Evolutionary conservation across 2,113 vertebrate genomes (phyloP).

Genomic region (Daboia siamensis): DNA sequence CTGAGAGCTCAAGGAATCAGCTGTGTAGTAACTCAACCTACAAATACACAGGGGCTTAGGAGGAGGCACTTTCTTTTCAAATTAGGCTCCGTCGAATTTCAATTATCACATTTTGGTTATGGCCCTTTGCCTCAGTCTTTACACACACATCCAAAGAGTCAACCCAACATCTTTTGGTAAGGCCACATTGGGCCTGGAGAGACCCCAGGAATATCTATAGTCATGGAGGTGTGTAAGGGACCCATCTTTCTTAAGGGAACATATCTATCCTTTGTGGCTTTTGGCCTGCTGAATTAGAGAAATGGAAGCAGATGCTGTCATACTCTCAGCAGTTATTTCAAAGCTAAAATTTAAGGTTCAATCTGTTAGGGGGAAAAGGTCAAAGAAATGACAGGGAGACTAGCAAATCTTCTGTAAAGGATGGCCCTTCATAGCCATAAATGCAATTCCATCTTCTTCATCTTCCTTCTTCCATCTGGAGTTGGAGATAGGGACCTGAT

Average conservation of each 20-base stretch:
- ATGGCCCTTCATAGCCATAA: neutral
- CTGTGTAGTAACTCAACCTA: conserved; percentile 57
- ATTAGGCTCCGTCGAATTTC: conserved; percentile 52
- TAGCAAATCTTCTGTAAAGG: neutral
- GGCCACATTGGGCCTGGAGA: neutral
- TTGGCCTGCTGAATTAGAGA: neutral
- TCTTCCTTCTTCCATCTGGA: neutral
- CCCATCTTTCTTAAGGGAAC: neutral
- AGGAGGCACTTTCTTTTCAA: conserved; percentile 41
- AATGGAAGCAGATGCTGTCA: neutral
- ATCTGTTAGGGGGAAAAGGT: neutral
- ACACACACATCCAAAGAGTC: neutral
- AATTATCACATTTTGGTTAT: conserved; percentile 55
- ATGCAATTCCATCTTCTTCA: neutral
- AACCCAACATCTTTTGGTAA: neutral
- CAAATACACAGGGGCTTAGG: conserved; percentile 28
- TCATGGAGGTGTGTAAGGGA: neutral
- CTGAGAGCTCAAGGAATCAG: conserved; percentile 62
- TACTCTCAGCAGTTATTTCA: neutral
- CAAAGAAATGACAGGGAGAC: neutral
- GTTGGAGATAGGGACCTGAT: neutral
- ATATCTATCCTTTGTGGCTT: neutral
- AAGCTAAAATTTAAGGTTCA: neutral
- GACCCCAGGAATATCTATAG: neutral
- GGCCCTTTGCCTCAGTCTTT: conserved; percentile 30